Conservation (phyloP, 2,113 vertebrate genomes). For the Pseudopipra pipra region DNA sequence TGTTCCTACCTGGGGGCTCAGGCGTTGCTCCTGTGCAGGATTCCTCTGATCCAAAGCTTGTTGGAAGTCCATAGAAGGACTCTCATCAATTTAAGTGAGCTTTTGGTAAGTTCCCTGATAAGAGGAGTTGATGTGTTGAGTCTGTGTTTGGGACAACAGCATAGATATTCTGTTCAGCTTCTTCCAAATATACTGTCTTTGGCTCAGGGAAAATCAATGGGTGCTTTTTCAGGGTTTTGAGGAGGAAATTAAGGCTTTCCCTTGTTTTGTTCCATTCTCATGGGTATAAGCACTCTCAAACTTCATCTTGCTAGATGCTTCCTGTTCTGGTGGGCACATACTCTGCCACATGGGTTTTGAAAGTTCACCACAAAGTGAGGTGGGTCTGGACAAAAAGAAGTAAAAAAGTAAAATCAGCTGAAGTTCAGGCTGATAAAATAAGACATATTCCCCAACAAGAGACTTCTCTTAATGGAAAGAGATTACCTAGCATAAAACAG, state of each 20-base stretch:
- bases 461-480: neutral
- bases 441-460: conserved; percentile 9
- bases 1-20: neutral
- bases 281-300: neutral
- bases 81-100: neutral
- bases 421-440: conserved; percentile 62
- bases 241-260: neutral
- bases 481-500: conserved; percentile 2
- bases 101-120: neutral
- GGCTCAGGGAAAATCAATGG: neutral
- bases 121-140: neutral
- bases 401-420: conserved; percentile 18
- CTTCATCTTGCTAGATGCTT: neutral
- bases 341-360: neutral
- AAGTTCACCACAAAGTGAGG: neutral
- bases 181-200: neutral
- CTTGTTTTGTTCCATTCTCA: conserved; percentile 9
- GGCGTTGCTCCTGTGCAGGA: neutral
- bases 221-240: neutral
- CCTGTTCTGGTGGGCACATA: neutral
- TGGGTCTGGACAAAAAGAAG: neutral
- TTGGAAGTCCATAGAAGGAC: neutral
- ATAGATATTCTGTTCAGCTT: neutral
- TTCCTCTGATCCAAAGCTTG: neutral
- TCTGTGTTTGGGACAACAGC: neutral